phyloP scores from a whole-genome alignment of 2,888 invertebrate species.

The Teleiodes luculella region DNA sequence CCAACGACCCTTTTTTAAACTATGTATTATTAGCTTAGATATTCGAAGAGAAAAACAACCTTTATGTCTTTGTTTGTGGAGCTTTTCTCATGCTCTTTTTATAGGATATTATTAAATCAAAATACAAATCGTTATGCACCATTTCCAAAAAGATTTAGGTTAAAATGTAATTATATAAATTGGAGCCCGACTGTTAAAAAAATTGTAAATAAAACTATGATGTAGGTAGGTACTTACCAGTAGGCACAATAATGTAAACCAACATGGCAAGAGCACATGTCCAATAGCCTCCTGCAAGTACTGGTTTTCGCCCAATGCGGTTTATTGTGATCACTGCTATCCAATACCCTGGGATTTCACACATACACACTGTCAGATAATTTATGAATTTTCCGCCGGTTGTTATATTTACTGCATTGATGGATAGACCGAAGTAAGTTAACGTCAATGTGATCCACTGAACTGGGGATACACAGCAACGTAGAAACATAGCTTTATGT shows the following conservation, averaged over 20 bases:
- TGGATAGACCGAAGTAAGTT: slow-evolving; percentile 87
- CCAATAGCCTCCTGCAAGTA: slow-evolving; percentile 78
- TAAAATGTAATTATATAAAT: background rate
- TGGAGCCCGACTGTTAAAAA: background rate
- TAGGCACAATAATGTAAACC: slow-evolving; percentile 68
- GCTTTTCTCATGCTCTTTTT: too few relatives aligned
- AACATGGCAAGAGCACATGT: slow-evolving; percentile 74
- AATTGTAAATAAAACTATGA: background rate
- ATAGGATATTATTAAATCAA: too few relatives aligned
- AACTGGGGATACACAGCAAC: slow-evolving; percentile 79
- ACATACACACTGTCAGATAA: slow-evolving; percentile 80
- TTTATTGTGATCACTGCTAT: slow-evolving; percentile 80
- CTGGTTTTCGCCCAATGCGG: slow-evolving; percentile 79
- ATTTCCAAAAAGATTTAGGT: too few relatives aligned
- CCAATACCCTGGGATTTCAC: slow-evolving; percentile 85
- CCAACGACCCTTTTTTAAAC: too few relatives aligned
- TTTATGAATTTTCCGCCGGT: slow-evolving; percentile 86
- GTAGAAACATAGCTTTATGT: slow-evolving; percentile 58
- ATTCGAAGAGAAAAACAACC: too few relatives aligned
- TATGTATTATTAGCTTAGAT: too few relatives aligned
- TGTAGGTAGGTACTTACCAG: slow-evolving; percentile 69
- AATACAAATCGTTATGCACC: too few relatives aligned
- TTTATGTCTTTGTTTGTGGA: too few relatives aligned
- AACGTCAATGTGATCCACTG: slow-evolving; percentile 89
- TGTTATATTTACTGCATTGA: slow-evolving; percentile 84